phyloP scores from a whole-genome alignment of 2,888 invertebrate species.

The Podotricha telesiphe region DNA sequence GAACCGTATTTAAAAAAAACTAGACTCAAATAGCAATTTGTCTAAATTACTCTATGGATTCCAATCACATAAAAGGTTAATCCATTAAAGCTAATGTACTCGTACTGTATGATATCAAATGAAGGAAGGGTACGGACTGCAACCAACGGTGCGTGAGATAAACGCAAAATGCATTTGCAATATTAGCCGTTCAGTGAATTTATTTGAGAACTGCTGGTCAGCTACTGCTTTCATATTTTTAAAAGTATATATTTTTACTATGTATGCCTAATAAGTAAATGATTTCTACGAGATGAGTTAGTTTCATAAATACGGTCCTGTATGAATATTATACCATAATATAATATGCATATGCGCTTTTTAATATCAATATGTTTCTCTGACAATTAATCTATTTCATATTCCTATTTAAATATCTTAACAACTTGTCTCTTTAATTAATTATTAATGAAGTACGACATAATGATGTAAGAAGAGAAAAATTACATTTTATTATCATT shows the following conservation, averaged over 20 bases:
- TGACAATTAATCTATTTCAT: no score
- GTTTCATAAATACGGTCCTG: no score
- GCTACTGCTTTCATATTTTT: constrained; percentile 25
- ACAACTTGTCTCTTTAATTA: no score
- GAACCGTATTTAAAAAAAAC: constrained; percentile 8
- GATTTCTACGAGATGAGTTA: background rate
- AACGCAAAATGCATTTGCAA: constrained; percentile 58
- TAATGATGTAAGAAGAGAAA: no score
- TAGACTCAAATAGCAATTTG: constrained; percentile 47
- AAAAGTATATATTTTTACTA: constrained; percentile 14
- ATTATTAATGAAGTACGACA: no score
- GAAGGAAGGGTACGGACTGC: constrained; percentile 55
- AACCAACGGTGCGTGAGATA: constrained; percentile 68
- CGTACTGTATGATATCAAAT: constrained; percentile 60
- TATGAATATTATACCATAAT: no score
- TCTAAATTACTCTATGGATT: constrained; percentile 38
- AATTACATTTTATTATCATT: no score
- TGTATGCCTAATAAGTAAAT: background rate
- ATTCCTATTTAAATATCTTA: no score
- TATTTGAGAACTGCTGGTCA: constrained; percentile 18
- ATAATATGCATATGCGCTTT: no score
- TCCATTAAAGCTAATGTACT: constrained; percentile 76
- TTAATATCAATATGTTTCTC: no score
- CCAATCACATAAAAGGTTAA: constrained; percentile 55
- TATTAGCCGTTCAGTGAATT: constrained; percentile 26